Base-by-base conservation (phyloP, 2,888 invertebrate genomes). In the Dynastes tityus region DNA sequence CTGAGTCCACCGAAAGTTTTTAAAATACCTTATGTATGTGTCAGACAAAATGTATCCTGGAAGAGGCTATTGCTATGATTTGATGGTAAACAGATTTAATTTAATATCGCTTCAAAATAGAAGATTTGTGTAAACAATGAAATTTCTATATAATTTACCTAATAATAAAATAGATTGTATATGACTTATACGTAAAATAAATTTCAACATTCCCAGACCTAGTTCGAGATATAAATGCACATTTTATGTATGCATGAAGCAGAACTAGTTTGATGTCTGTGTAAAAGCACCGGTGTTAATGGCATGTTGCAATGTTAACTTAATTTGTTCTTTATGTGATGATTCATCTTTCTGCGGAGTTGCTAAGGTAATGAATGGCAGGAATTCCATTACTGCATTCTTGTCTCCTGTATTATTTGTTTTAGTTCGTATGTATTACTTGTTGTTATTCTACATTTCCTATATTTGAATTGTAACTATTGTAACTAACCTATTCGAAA, bases 81-180 rank as follows among this genome's bases (percentile, higher is more conserved):
- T 53, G 16, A 9, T 53, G 16, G 13, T 16, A 53, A 16, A 5
- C 16, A 2, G 53, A 53, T n/a, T 53, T 53, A 53, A 53, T 53
- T 53, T 53, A n/a, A 13, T 53, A 53, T 53, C 53, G 53, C 53
- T 11, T 11, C 53, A 53, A 53, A 13, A 16, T 53, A 53, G 16
- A n/a, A 53, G n/a, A 53, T 53, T 5, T 53, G 53, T 53, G 16
- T 16, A 53, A 16, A 53, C 5, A 16, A 13, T 53, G 6, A 16
- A 53, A 53, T 53, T 53, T 53, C 53, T 53, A 53, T 53, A 13
- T 16, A 53, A 53, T 16, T 53, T 53, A 53, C 53, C 16, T 53
- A 16, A 53, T 11, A 16, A 53, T 53, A 11, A 53, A 53, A 53
- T 13, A n/a, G n/a, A 16, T 53, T 53, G 53, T 16, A 53, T 13